Conservation (phyloP, 2,113 vertebrate species). For the Bolborhynchus lineola region DNA sequence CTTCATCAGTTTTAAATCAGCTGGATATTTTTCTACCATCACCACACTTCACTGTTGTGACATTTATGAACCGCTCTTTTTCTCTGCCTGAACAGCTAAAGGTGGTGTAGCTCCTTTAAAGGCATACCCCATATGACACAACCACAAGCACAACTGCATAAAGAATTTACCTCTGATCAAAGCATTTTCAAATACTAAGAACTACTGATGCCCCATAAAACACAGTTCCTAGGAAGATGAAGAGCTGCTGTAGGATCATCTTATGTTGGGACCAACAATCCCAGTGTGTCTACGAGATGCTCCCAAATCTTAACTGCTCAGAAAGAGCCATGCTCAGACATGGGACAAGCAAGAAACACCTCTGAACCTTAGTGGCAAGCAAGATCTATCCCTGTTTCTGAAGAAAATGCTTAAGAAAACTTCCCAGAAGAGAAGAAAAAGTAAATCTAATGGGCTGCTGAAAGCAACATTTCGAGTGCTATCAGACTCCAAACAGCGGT, state of each 20-base stretch:
- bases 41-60: neutral
- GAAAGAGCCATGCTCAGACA: neutral
- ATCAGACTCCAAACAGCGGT: neutral
- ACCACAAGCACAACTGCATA: neutral
- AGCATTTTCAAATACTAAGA: neutral
- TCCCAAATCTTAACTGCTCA: neutral
- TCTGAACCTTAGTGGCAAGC: neutral
- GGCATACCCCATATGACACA: neutral
- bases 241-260: neutral
- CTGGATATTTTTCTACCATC: neutral
- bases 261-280: neutral
- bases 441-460: neutral
- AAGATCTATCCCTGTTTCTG: neutral
- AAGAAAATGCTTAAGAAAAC: neutral
- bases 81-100: neutral
- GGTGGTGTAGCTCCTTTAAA: neutral
- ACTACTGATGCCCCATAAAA: neutral
- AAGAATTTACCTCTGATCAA: neutral
- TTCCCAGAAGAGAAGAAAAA: neutral
- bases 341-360: neutral
- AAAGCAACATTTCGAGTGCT: neutral
- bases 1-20: neutral
- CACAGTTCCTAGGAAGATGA: neutral
- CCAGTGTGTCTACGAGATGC: neutral
- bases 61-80: neutral